phyloP scores from a whole-genome alignment of 2,888 invertebrate genomes.

The Rotaria sp. region DNA sequence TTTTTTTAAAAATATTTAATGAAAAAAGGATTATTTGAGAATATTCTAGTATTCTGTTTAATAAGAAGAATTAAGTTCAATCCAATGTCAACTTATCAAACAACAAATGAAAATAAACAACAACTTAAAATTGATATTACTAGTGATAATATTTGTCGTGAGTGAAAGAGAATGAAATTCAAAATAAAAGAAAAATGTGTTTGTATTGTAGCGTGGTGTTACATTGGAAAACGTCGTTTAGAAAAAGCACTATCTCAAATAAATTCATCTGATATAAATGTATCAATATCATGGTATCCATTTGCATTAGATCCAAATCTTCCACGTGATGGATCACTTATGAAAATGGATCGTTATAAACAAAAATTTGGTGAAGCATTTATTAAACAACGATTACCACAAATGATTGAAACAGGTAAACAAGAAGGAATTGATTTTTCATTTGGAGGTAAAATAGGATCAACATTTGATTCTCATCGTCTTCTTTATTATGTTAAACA shows the following conservation, averaged over 20 bases:
- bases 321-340: neutral
- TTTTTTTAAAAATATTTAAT: neutral
- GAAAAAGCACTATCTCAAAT: slow-evolving; percentile 14
- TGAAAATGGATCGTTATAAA: slow-evolving; percentile 22
- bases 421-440: slow-evolving; percentile 19
- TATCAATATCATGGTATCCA: neutral
- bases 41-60: neutral
- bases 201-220: neutral
- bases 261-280: neutral
- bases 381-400: neutral
- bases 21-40: neutral
- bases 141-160: slow-evolving; percentile 13
- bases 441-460: neutral
- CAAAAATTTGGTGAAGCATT: neutral
- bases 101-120: neutral
- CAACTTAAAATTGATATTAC: neutral
- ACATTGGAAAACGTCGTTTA: slow-evolving; percentile 1
- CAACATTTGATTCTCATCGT: slow-evolving; percentile 29
- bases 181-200: neutral
- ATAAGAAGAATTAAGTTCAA: neutral
- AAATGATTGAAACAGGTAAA: slow-evolving; percentile 9
- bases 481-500: slow-evolving; percentile 28
- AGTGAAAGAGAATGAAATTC: neutral
- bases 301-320: neutral
- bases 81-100: neutral